A percentile compares a stretch with the other conserved stretches of the same genome.
Evolutionary conservation across 2,888 invertebrate genomes (phyloP).

Genomic region (Andrena chrysosceles): DNA sequence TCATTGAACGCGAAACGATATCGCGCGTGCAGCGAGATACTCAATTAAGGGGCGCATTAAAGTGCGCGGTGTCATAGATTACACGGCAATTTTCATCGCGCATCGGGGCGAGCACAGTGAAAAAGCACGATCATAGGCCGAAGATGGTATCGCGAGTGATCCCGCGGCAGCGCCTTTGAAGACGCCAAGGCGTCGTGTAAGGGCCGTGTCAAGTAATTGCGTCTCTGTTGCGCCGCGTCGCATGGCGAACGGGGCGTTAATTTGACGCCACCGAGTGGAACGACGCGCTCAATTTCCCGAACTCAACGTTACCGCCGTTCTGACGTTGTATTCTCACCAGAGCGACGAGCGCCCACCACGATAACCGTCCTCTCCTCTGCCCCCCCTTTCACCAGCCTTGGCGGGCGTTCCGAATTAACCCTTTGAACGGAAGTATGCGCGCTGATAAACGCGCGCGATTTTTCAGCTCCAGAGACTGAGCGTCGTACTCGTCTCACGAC

Average conservation of each 20-base stretch:
- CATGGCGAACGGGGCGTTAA: conserved; percentile 76
- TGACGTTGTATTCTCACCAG: conserved; percentile 35
- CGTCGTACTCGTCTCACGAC: background rate
- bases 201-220: conserved; percentile 80
- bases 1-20: conserved; percentile 3
- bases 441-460: conserved; percentile 52
- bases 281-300: conserved; percentile 80
- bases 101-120: conserved; percentile 12
- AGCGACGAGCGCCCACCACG: conserved; percentile 11
- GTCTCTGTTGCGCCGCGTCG: conserved; percentile 70
- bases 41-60: conserved; percentile 34
- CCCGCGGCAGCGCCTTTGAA: conserved; percentile 75
- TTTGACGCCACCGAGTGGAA: conserved; percentile 80
- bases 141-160: conserved; percentile 49
- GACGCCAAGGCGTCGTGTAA: conserved; percentile 74
- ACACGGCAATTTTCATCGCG: conserved; percentile 45
- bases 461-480: conserved; percentile 28
- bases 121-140: conserved; percentile 37
- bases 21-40: conserved; percentile 4
- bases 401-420: conserved; percentile 52
- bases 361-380: conserved; percentile 26
- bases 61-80: conserved; percentile 43
- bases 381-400: background rate
- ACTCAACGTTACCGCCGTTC: conserved; percentile 74
- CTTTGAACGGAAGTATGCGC: conserved; percentile 37